Conservation (phyloP, 2,113 vertebrate species). For the Eulacestoma nigropectus region DNA sequence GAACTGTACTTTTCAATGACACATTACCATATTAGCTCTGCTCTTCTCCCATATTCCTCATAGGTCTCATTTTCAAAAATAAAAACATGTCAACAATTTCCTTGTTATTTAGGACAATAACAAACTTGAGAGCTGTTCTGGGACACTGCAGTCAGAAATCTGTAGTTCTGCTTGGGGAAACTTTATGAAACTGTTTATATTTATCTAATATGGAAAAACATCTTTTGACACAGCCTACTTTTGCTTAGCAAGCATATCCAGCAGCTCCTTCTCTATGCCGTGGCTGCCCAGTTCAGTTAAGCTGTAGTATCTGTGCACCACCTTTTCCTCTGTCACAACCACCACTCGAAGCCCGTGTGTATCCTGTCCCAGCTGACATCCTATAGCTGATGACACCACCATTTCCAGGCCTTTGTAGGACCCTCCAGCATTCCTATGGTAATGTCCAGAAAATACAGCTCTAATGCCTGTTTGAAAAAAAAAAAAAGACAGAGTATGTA, state of each 20-base stretch:
- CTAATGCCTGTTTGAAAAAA: constrained; percentile 80
- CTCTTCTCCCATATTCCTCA: not conserved
- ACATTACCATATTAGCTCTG: not conserved
- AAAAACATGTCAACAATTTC: not conserved
- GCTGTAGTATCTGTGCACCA: constrained; percentile 86
- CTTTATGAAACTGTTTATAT: not conserved
- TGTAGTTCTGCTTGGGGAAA: not conserved
- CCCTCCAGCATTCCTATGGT: constrained; percentile 90
- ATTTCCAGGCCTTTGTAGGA: constrained; percentile 82
- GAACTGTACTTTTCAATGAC: not conserved
- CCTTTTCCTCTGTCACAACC: constrained; percentile 79
- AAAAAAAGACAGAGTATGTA: not conserved
- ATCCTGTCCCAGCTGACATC: constrained; percentile 90
- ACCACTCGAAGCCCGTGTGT: constrained; percentile 86
- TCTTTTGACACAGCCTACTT: not conserved
- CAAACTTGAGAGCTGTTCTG: not conserved
- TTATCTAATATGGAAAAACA: not conserved
- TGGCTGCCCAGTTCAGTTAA: constrained; percentile 76
- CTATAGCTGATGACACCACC: constrained; percentile 94
- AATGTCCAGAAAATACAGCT: constrained; percentile 93
- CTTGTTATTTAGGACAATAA: not conserved
- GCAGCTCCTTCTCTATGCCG: constrained; percentile 80
- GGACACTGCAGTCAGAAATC: not conserved
- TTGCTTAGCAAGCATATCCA: constrained; percentile 69
- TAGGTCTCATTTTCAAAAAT: not conserved